Evolutionary conservation across 2,113 vertebrate species (phyloP), one percentile per base, ranked within the genome.

Genomic region (Seriola rivoliana): DNA sequence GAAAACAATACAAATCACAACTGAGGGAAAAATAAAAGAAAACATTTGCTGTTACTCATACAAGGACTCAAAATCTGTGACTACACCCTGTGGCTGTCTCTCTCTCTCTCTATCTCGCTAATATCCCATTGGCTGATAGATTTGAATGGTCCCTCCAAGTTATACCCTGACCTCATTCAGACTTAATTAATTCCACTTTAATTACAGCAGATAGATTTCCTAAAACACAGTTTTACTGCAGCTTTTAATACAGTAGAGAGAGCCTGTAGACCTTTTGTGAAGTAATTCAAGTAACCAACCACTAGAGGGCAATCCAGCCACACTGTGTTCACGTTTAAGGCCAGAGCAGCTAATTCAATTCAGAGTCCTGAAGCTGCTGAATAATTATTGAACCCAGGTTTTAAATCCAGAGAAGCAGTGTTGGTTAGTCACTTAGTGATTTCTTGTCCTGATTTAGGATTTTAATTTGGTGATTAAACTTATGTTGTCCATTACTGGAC

Each of bases 11-110:
- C 5, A 75, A n/a, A 81, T 63, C 10, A 54, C 36, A 59, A 46
- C 4, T 67, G 52, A 19, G 12, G 29, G 71, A 34, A 10, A 54
- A 59, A 36, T 34, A 8, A 29, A 40, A n/a, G n/a, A 11, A 13
- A 62, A 36, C 14, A 54, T 80, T 69, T 89, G 82, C 81, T 89
- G 84, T 94, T 91, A 92, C 88, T 91, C 91, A 93, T 80, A 66
- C 58, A 59, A 88, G 70, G 85, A 71, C 85, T 74, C 59, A 60
- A 50, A 73, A 5, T 17, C 0, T 71, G 21, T 12, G 19, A 69
- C n/a, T 46, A 9, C 44, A 42, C 40, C 34, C 8, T 13, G 4
- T 38, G n/a, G 50, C 23, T 68, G 3, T 25, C 21, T 62, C 0
- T 1, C 16, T 34, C 10, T 50, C 23, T 63, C 4, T 25, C 17